Evolutionary conservation across 1,140 invertebrate species (phyloP).

Genomic region (Stegodyphus mimosarum): DNA sequence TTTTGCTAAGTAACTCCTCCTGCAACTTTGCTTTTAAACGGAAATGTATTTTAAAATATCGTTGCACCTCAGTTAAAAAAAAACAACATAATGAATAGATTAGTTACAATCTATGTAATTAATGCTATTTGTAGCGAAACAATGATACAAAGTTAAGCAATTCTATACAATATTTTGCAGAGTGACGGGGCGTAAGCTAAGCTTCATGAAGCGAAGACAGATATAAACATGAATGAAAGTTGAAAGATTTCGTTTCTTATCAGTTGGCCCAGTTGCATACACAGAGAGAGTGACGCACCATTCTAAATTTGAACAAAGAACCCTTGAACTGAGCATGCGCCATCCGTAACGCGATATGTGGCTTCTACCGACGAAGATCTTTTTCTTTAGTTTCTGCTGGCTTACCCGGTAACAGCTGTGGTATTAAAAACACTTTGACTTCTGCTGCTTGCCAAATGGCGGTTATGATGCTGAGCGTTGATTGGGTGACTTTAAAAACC

Average conservation of each 20-base stretch:
- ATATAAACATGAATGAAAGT: constrained; percentile 39
- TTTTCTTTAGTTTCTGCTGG: constrained; percentile 14
- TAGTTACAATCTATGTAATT: no score
- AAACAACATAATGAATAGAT: no score
- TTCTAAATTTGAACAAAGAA: constrained; percentile 59
- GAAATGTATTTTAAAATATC: no score
- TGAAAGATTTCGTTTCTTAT: constrained; percentile 51
- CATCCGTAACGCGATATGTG: constrained; percentile 36
- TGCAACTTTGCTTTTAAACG: no score
- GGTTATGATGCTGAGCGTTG: constrained; percentile 49
- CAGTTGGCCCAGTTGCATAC: constrained; percentile 36
- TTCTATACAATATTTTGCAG: no score
- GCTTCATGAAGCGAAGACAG: not conserved
- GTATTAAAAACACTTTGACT: constrained; percentile 31
- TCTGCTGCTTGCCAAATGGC: constrained; percentile 51
- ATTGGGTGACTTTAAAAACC: constrained; percentile 27
- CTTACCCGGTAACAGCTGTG: constrained; percentile 41
- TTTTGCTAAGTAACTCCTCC: no score
- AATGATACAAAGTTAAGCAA: no score
- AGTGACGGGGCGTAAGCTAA: no score
- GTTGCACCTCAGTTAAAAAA: no score
- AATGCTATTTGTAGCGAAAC: no score
- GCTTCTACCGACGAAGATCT: constrained; percentile 7
- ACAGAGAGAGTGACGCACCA: constrained; percentile 42
- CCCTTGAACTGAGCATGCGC: constrained; percentile 45